Evolutionary conservation across 2,113 vertebrate genomes (phyloP).

Genomic region (Chrysochloris asiatica): DNA sequence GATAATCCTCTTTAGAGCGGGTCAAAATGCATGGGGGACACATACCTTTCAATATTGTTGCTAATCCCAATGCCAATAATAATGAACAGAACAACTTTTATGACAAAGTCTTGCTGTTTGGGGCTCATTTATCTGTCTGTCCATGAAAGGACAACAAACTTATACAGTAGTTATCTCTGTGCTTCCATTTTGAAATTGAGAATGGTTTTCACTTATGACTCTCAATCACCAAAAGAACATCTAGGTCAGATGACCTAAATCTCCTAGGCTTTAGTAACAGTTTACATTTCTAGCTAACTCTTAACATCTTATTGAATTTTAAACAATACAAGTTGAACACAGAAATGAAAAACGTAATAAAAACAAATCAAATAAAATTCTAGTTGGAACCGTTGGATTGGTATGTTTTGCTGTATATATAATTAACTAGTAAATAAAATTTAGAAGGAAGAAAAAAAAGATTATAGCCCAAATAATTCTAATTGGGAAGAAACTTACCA

Average conservation of each 20-base stretch:
- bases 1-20: constrained; percentile 92
- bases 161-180: constrained; percentile 79
- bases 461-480: not conserved
- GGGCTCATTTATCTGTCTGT: constrained; percentile 81
- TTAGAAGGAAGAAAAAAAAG: not conserved
- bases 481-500: constrained; percentile 40
- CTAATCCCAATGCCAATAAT: constrained; percentile 85
- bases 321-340: constrained; percentile 76
- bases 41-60: constrained; percentile 87
- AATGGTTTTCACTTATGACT: constrained; percentile 85
- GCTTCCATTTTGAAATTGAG: constrained; percentile 88
- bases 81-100: constrained; percentile 84
- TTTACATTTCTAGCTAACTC: constrained; percentile 86
- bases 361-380: constrained; percentile 20
- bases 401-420: not conserved
- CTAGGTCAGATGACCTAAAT: constrained; percentile 92
- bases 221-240: constrained; percentile 92
- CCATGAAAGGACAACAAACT: constrained; percentile 80
- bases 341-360: constrained; percentile 61
- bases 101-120: constrained; percentile 86
- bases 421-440: not conserved
- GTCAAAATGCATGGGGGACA: constrained; percentile 85
- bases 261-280: constrained; percentile 84
- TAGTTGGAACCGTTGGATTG: not conserved
- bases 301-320: constrained; percentile 85